Percentiles rank a stretch among this genome's conserved stretches.
Evolutionary conservation across 2,113 vertebrate genomes (phyloP).

Genomic region (Nesoenas mayeri): DNA sequence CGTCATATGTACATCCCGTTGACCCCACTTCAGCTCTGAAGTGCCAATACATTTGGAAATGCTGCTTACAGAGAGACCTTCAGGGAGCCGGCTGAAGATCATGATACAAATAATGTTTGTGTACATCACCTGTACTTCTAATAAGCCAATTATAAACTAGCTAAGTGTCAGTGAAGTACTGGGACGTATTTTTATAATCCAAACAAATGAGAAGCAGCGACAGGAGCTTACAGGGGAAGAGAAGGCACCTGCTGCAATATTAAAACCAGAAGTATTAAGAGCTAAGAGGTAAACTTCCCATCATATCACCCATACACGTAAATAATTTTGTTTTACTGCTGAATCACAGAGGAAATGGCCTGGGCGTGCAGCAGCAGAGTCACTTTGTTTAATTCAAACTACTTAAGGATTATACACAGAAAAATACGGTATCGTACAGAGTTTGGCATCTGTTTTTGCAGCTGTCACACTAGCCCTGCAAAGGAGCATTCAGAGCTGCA

Average conservation of each 20-base stretch:
- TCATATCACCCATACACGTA: not conserved
- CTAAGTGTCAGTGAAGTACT: not conserved
- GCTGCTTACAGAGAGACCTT: not conserved
- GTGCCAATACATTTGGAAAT: not conserved
- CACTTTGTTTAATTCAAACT: not conserved
- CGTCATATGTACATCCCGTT: not conserved
- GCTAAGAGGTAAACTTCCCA: not conserved
- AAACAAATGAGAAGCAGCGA: not conserved
- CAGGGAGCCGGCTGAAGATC: not conserved
- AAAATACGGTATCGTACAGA: not conserved
- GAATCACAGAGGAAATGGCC: not conserved
- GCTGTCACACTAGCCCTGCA: constrained; percentile 44
- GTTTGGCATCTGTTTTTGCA: constrained; percentile 58
- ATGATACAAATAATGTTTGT: not conserved
- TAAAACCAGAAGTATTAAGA: not conserved
- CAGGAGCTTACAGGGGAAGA: not conserved
- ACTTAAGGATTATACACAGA: not conserved
- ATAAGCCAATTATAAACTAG: not conserved
- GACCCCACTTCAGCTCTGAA: not conserved
- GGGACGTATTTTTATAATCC: not conserved
- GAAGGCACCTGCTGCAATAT: not conserved
- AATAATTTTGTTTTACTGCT: not conserved
- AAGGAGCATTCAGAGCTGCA: constrained; percentile 6
- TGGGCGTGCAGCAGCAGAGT: rapidly evolving
- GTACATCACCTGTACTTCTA: not conserved